phyloP scores from a whole-genome alignment of 1,140 invertebrate genomes.

The Diachasma alloeum region DNA sequence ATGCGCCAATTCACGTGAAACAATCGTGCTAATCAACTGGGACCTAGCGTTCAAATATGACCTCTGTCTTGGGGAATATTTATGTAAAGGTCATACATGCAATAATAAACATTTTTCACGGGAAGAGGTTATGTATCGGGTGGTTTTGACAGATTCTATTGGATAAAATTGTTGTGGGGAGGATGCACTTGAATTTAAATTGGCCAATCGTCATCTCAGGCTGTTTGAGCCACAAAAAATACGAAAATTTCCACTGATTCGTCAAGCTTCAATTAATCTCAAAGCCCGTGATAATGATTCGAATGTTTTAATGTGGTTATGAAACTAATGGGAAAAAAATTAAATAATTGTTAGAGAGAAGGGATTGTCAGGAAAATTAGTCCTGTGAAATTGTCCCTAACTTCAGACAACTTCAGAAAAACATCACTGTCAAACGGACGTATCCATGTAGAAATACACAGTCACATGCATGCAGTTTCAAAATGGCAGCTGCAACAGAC shows the following conservation, averaged over 20 bases:
- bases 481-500: conserved; percentile 66
- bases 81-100: conserved; percentile 44
- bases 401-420: not conserved
- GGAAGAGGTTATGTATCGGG: not conserved
- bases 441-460: not conserved
- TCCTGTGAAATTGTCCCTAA: not conserved
- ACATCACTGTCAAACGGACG: not conserved
- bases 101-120: conserved; percentile 9
- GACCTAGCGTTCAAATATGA: conserved; percentile 41
- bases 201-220: not conserved
- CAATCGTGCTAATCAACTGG: not conserved
- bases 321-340: too few species aligned
- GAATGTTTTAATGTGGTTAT: not conserved
- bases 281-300: too few species aligned
- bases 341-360: too few species aligned
- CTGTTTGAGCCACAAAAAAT: not conserved
- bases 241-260: too few species aligned
- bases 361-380: too few species aligned
- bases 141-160: not conserved
- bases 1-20: not conserved
- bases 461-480: conserved; percentile 24
- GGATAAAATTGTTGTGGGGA: not conserved
- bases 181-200: not conserved
- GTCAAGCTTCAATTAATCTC: too few species aligned
- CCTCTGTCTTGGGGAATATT: conserved; percentile 41